phyloP scores from a whole-genome alignment of 2,797 vertebrate species.

The Garrulus glandarius region DNA sequence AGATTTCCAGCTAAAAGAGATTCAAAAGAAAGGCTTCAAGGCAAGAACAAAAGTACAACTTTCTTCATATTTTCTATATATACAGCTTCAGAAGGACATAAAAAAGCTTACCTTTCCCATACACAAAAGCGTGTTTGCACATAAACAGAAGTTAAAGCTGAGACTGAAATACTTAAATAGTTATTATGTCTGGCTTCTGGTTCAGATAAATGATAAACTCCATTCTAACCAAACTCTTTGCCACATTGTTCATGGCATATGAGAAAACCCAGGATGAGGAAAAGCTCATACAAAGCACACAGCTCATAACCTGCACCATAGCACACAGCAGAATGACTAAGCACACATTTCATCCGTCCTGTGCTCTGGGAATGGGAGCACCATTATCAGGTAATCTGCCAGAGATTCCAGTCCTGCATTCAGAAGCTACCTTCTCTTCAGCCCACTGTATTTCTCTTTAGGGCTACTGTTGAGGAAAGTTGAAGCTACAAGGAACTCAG shows the following conservation, averaged over 20 bases:
- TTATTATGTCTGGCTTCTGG: neutral
- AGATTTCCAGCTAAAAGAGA: neutral
- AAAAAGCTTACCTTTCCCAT: neutral
- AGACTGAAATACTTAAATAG: neutral
- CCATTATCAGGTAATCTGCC: neutral
- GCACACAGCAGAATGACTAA: neutral
- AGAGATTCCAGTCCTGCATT: neutral
- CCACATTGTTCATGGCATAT: neutral
- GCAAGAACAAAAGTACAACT: neutral
- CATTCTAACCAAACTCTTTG: neutral
- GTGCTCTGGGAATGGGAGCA: neutral
- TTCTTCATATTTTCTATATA: neutral
- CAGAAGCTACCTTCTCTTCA: neutral
- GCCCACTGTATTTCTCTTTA: neutral
- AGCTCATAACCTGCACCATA: neutral
- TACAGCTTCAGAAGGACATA: neutral
- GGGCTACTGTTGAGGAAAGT: neutral
- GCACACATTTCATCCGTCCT: neutral
- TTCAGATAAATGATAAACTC: neutral
- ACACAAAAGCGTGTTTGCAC: neutral
- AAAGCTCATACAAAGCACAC: neutral
- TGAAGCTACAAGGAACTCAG: neutral
- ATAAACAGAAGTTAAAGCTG: neutral
- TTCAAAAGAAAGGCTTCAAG: neutral
- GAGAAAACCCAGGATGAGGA: neutral